Conservation (phyloP, 2,113 vertebrate genomes). For the Pachypanchax playfairii region DNA sequence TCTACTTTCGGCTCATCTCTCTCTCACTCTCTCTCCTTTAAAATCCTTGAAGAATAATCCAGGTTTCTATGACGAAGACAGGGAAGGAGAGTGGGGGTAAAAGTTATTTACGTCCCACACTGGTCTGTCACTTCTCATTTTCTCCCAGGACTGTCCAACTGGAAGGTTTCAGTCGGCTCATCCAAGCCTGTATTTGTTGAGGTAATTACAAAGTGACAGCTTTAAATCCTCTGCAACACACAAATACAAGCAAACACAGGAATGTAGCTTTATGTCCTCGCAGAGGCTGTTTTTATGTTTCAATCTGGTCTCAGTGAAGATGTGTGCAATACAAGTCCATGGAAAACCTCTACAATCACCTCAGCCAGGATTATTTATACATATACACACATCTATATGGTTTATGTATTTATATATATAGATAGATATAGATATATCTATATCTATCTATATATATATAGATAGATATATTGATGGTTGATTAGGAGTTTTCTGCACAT, state of each 20-base stretch:
- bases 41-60: conserved; percentile 71
- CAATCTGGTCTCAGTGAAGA: no score
- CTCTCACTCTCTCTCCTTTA: conserved; percentile 52
- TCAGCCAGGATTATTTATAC: no score
- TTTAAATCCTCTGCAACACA: conserved; percentile 58
- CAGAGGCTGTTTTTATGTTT: no score
- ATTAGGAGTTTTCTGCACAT: conserved; percentile 24
- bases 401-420: no score
- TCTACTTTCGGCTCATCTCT: conserved; percentile 69
- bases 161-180: conserved; percentile 70
- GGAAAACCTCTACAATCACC: no score
- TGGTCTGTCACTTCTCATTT: conserved; percentile 77
- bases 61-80: conserved; percentile 48
- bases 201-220: conserved; percentile 78
- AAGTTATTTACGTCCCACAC: conserved; percentile 76
- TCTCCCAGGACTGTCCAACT: conserved; percentile 64
- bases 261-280: no score
- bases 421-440: no score
- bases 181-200: conserved; percentile 72
- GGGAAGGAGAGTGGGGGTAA: conserved; percentile 33
- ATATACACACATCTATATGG: no score
- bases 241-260: conserved; percentile 30
- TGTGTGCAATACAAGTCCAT: no score
- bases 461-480: no score
- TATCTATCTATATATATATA: no score